Conservation (phyloP, 2,113 vertebrate genomes). For the Coregonus clupeaformis region DNA sequence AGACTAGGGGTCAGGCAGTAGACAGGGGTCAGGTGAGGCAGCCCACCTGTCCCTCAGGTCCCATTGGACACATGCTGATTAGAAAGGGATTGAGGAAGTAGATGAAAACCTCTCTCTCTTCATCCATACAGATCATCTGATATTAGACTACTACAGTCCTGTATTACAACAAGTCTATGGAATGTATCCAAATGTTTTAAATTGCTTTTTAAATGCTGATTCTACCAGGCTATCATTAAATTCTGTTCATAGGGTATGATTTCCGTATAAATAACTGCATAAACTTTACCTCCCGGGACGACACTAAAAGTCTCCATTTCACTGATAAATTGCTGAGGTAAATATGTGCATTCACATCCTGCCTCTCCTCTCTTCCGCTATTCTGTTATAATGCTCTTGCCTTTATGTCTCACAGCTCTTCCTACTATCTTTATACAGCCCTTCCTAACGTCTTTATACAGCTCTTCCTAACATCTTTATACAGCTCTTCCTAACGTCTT, state of each 20-base stretch:
- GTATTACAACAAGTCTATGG: slow-evolving; percentile 17
- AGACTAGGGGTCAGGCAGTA: slow-evolving; percentile 33
- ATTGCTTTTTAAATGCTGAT: background rate
- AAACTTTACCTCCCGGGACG: background rate
- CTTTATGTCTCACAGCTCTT: slow-evolving; percentile 20
- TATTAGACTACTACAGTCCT: slow-evolving; percentile 27
- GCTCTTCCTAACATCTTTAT: too few species aligned
- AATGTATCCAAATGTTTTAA: background rate
- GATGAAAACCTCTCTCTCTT: background rate
- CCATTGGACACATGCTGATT: slow-evolving; percentile 34
- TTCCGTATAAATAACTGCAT: background rate
- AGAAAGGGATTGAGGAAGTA: slow-evolving; percentile 32
- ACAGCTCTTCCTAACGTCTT: too few species aligned
- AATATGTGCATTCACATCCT: slow-evolving; percentile 35
- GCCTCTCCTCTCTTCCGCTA: slow-evolving; percentile 44
- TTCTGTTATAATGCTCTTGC: slow-evolving; percentile 30
- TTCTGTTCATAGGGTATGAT: background rate
- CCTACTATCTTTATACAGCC: too few species aligned
- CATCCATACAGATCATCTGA: slow-evolving; percentile 6
- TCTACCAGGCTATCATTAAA: background rate
- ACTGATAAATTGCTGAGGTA: slow-evolving; percentile 34
- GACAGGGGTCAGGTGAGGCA: background rate
- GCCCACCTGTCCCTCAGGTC: slow-evolving; percentile 34
- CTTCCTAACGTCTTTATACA: too few species aligned
- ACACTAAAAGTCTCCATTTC: slow-evolving; percentile 31